Conservation (phyloP, 2,113 vertebrate genomes). For the Megaceryle torquata region DNA sequence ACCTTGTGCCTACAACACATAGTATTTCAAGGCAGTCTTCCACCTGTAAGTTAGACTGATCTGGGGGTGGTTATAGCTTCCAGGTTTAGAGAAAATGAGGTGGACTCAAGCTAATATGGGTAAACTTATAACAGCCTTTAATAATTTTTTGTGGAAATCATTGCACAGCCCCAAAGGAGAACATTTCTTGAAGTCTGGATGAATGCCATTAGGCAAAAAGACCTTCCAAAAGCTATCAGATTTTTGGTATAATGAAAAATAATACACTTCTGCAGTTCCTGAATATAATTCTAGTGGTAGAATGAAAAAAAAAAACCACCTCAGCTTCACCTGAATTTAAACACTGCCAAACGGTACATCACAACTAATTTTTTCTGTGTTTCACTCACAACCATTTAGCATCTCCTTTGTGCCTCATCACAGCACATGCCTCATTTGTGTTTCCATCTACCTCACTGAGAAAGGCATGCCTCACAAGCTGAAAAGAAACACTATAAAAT, state of each 20-base stretch:
- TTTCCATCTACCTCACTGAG: not conserved
- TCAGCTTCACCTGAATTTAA: not conserved
- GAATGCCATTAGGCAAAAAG: not conserved
- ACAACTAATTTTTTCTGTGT: not conserved
- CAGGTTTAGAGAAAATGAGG: not conserved
- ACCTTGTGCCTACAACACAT: not conserved
- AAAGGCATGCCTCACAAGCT: not conserved
- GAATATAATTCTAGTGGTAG: not conserved
- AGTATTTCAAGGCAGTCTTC: not conserved
- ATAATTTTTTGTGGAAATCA: not conserved
- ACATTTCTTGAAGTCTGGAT: not conserved
- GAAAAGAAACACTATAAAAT: not conserved
- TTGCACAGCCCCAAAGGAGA: not conserved
- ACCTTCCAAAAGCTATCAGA: not conserved
- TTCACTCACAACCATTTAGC: not conserved
- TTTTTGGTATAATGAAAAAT: not conserved
- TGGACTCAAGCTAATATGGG: not conserved
- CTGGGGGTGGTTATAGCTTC: not conserved
- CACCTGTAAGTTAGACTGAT: not conserved
- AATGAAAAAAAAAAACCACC: not conserved
- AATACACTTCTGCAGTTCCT: not conserved
- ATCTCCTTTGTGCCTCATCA: constrained; percentile 20
- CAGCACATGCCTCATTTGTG: not conserved
- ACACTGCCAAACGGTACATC: not conserved
- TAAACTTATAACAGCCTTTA: not conserved